Evolutionary conservation across 2,113 vertebrate species (phyloP), one percentile per base, ranked within the genome.

Genomic region (Gnathonemus longibarbis): DNA sequence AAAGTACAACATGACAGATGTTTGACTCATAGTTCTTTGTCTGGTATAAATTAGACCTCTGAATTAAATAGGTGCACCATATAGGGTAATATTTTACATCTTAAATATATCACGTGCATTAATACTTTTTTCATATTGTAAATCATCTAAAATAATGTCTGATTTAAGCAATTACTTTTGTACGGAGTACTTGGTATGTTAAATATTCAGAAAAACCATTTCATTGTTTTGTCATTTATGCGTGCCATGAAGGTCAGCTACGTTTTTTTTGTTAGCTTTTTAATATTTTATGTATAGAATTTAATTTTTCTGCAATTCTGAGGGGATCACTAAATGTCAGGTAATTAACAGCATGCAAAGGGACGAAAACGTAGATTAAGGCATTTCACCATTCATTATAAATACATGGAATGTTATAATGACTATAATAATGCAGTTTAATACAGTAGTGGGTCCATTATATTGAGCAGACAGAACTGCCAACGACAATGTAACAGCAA

Each of bases 281-380:
- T 88, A 91, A 92, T 91, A 89, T 93, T 92, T 93, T 93, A 92
- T 93, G 92, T 93, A 91, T 91, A 92, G 91, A 91, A 88, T 39
- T 39, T 92, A 90, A 90, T 91, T 90, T 93, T 93, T 88, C 90
- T 89, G 91, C 80, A 91, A 84, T 90, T 89, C 48, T 31, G 84
- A 89, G 88, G 88, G 90, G 91, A 93, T 88, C 91, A 90, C 88
- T 92, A 92, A 90, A 91, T 90, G 90, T 90, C 89, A 89, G 86
- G 87, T 88, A 90, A 70, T 90, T 92, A 89, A 77, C 70, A 49
- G 39, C 8, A 86, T 85, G 80, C 46, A 85, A 46, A 86, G 3
- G 88, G 84, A 90, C 89, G 87, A 91, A 89, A 89, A 91, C 91
- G 89, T 48, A 56, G 21, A 84, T 88, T 49, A 13, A 50, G 84